phyloP scores from a whole-genome alignment of 2,113 vertebrate species.

The Chaenogobius annularis region DNA sequence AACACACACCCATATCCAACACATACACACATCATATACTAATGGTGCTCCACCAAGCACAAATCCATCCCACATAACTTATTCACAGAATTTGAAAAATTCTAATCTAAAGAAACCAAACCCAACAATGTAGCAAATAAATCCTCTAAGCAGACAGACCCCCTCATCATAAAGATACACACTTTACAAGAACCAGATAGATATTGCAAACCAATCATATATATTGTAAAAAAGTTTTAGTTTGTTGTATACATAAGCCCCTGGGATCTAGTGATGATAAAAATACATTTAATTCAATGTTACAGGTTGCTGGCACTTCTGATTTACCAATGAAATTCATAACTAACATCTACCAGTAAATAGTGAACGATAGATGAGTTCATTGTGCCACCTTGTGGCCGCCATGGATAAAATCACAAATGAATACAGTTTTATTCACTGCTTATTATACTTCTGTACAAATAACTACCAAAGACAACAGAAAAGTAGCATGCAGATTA shows the following conservation, averaged over 20 bases:
- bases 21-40: slow-evolving; percentile 74
- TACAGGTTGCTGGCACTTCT: slow-evolving; percentile 69
- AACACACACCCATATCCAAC: slow-evolving; percentile 78
- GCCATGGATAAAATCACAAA: neutral
- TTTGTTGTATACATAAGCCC: slow-evolving; percentile 34
- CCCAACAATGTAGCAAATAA: slow-evolving; percentile 46
- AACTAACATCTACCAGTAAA: slow-evolving; percentile 14
- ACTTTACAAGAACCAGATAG: slow-evolving; percentile 40
- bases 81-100: slow-evolving; percentile 64
- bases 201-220: slow-evolving; percentile 9
- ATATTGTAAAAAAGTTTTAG: slow-evolving; percentile 12
- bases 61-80: slow-evolving; percentile 64
- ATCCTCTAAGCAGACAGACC: slow-evolving; percentile 29
- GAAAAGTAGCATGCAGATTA: too few relatives aligned
- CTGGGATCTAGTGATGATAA: slow-evolving; percentile 37
- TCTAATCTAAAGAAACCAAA: slow-evolving; percentile 48
- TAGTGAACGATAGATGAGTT: slow-evolving; percentile 11
- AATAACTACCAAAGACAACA: too few relatives aligned
- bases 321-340: slow-evolving; percentile 31
- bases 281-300: slow-evolving; percentile 39
- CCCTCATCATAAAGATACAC: slow-evolving; percentile 33
- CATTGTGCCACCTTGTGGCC: slow-evolving; percentile 63
- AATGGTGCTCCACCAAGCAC: slow-evolving; percentile 69
- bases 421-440: too few relatives aligned
- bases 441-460: too few relatives aligned